Conservation (phyloP, 2,797 vertebrate species). For the Arvicola amphibius region DNA sequence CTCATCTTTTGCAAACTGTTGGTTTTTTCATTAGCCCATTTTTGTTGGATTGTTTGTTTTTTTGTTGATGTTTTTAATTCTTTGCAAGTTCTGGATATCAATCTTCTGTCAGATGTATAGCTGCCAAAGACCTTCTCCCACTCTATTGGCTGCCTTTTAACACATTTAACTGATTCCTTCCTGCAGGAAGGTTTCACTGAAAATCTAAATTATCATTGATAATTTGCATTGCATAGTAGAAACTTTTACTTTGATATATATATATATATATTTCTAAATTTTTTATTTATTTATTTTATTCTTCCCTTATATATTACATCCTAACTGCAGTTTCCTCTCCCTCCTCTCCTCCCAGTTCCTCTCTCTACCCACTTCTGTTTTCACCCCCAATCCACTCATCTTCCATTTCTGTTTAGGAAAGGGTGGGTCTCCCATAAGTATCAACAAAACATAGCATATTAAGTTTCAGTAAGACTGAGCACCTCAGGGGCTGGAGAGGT, state of each 20-base stretch:
- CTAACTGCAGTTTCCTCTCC: background rate
- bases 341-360: background rate
- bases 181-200: conserved; percentile 12
- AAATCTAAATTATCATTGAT: conserved; percentile 28
- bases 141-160: background rate
- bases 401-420: background rate
- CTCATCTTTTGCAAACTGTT: background rate
- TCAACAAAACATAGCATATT: background rate
- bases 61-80: background rate
- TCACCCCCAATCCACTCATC: background rate
- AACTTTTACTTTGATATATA: background rate
- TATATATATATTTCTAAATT: background rate
- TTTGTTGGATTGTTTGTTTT: background rate
- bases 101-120: background rate
- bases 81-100: background rate
- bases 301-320: background rate
- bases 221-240: background rate
- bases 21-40: background rate
- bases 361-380: background rate
- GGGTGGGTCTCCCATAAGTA: background rate
- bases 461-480: background rate
- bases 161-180: background rate
- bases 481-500: too few relatives aligned
- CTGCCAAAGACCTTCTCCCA: background rate
- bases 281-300: background rate